These are phyloP conservation scores for Xyliphius kryptos DNA, from an alignment of 2,113 vertebrate genomes.

Conservation along the genomic window DNA sequence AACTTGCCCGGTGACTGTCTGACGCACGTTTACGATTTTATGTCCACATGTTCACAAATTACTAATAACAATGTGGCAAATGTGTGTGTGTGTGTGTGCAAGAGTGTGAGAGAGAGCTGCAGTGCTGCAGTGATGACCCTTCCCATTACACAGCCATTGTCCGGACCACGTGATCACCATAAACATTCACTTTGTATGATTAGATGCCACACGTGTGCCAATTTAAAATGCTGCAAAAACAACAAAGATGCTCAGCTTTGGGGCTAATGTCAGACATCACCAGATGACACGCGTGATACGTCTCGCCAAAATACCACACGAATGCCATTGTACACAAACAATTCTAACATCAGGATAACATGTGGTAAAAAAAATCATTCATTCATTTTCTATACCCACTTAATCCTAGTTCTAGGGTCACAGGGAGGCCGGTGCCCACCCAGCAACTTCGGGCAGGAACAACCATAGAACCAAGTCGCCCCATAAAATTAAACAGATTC, in stretches of 20 bases:
- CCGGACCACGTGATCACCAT: neutral
- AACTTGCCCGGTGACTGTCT: neutral
- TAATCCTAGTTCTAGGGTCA: no score
- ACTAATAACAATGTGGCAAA: neutral
- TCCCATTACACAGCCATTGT: neutral
- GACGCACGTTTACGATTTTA: neutral
- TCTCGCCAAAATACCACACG: no score
- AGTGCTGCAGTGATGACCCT: constrained; percentile 1
- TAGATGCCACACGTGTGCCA: neutral
- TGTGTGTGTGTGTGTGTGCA: neutral
- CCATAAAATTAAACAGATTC: no score
- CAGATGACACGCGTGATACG: no score
- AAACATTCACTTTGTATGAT: neutral
- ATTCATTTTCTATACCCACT: no score
- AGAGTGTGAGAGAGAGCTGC: no score
- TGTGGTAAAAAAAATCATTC: no score
- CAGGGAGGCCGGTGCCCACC: no score
- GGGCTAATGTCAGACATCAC: neutral
- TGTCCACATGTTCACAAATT: neutral
- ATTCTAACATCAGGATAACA: no score
- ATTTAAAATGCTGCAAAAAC: neutral
- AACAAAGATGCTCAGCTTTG: neutral
- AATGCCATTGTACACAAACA: no score
- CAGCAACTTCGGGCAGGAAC: no score
- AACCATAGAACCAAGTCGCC: no score